phyloP scores from a whole-genome alignment of 1,140 invertebrate species.

The Mylabris phalerata region DNA sequence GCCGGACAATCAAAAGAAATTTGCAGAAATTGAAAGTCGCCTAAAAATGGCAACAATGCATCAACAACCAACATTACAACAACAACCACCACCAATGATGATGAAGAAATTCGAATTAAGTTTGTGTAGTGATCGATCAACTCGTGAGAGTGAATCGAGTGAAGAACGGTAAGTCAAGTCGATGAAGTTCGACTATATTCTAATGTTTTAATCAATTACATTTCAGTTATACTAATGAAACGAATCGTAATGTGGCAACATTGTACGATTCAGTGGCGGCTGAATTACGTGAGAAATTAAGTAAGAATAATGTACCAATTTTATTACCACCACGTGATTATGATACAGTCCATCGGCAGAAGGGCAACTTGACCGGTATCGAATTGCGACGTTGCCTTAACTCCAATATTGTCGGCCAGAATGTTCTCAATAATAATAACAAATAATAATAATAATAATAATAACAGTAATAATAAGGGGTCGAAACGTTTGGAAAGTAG shows the following conservation, averaged over 20 bases:
- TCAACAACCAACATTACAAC: slow-evolving; percentile 2
- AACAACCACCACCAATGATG: slow-evolving; percentile 37
- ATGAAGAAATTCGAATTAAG: slow-evolving; percentile 59
- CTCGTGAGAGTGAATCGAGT: slow-evolving; percentile 68
- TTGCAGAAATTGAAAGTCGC: slow-evolving; percentile 67
- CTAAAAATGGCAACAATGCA: slow-evolving; percentile 17
- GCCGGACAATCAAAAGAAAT: slow-evolving; percentile 81
- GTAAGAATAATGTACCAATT: slow-evolving; percentile 68
- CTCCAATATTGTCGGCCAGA: slow-evolving; percentile 61
- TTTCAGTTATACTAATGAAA: slow-evolving; percentile 31
- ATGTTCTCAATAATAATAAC: slow-evolving; percentile 32
- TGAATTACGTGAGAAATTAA: slow-evolving; percentile 80
- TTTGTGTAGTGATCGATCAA: slow-evolving; percentile 63
- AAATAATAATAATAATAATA: too few relatives aligned
- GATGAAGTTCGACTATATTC: too few relatives aligned
- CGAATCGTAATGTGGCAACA: slow-evolving; percentile 50
- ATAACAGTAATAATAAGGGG: slow-evolving; percentile 29
- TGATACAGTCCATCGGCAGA: slow-evolving; percentile 78
- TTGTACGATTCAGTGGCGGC: slow-evolving; percentile 88
- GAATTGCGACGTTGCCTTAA: slow-evolving; percentile 67
- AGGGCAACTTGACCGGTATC: slow-evolving; percentile 75
- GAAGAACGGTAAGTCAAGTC: slow-evolving; percentile 50
- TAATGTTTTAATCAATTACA: background rate
- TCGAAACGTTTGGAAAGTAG: slow-evolving; percentile 40
- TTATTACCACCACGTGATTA: slow-evolving; percentile 88